phyloP scores from a whole-genome alignment of 2,113 vertebrate species.

The Colinus virginianus region DNA sequence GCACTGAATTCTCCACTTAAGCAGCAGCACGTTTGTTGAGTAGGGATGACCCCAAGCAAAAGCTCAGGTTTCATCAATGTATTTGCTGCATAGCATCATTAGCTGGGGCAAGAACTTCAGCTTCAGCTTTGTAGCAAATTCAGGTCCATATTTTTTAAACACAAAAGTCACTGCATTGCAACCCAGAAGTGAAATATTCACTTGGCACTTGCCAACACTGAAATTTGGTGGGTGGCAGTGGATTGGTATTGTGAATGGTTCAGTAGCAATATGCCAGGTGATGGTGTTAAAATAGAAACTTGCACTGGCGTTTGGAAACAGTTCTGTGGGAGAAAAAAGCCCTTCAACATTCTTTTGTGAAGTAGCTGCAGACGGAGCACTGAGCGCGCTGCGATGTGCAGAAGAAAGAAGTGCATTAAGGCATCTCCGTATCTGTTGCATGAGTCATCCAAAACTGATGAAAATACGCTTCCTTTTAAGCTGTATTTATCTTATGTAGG shows the following conservation, averaged over 20 bases:
- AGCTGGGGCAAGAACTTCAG: background rate
- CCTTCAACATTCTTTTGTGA: background rate
- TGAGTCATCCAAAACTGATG: constrained; percentile 37
- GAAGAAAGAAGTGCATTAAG: background rate
- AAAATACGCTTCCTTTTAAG: constrained; percentile 5
- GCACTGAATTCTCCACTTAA: background rate
- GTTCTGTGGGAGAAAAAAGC: background rate
- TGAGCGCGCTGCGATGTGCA: background rate
- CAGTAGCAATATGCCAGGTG: background rate
- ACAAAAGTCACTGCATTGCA: background rate
- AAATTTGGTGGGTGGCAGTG: background rate
- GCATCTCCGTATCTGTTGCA: background rate
- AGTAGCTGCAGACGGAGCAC: constrained; percentile 12
- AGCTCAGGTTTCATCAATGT: background rate
- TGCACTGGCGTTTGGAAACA: constrained; percentile 10
- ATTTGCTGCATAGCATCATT: background rate
- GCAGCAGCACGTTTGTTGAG: background rate
- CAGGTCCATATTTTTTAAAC: background rate
- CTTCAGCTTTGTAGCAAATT: background rate
- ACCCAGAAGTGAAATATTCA: background rate
- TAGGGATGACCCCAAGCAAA: background rate
- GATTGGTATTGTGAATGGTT: background rate
- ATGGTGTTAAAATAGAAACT: background rate
- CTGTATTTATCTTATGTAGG: background rate
- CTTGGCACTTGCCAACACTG: background rate